Percentiles rank a stretch among this genome's conserved stretches.
Conservation (phyloP, 2,113 vertebrate genomes). For the Ailuropoda melanoleuca region DNA sequence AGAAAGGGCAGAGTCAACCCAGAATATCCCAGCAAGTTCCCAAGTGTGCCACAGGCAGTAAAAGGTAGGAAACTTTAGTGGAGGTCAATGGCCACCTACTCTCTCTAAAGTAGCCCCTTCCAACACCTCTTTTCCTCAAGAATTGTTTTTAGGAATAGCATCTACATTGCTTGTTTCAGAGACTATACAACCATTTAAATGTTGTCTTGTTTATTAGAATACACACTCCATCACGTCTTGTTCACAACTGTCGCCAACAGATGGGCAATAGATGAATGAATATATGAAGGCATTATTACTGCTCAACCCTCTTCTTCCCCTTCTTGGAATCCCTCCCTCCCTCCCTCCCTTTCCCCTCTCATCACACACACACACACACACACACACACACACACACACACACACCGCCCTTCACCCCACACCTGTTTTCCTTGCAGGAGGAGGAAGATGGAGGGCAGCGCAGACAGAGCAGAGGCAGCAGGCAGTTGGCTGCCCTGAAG, state of each 20-base stretch:
- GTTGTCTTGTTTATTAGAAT: not conserved
- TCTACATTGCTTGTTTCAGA: not conserved
- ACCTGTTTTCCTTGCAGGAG: not conserved
- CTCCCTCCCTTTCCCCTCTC: not conserved
- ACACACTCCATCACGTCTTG: accelerated
- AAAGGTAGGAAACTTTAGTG: not conserved
- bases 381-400: not conserved
- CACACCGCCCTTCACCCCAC: not conserved
- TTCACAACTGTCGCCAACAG: not conserved
- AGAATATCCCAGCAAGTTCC: not conserved
- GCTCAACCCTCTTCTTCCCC: not conserved
- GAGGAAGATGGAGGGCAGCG: not conserved
- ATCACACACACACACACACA: not conserved
- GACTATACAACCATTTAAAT: not conserved
- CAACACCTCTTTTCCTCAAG: not conserved
- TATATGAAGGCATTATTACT: not conserved
- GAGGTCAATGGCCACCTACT: not conserved
- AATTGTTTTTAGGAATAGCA: not conserved
- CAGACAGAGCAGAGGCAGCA: not conserved
- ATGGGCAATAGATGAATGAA: not conserved
- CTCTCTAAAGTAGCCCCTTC: not conserved
- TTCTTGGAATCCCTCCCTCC: not conserved
- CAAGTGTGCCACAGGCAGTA: not conserved
- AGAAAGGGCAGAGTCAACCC: not conserved
- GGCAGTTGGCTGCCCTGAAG: not conserved